A percentile compares a stretch with the other conserved stretches of the same genome.
phyloP scores from a whole-genome alignment of 2,888 invertebrate species.

The Thysanoteuthis rhombus region DNA sequence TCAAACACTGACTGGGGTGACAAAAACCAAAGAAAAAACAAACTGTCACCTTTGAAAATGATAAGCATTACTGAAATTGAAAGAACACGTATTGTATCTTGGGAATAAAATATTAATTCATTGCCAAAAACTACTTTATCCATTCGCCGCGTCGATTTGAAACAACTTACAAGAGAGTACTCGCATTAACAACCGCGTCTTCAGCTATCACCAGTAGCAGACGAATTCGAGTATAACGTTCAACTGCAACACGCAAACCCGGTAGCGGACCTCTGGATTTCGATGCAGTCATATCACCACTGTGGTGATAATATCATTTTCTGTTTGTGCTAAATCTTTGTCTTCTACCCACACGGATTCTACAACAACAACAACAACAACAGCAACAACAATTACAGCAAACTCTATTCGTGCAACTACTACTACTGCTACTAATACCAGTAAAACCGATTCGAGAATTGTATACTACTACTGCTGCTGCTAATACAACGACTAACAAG shows the following conservation, averaged over 20 bases:
- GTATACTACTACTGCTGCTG: background rate
- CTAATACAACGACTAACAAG: background rate
- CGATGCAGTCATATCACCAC: background rate
- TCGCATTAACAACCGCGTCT: background rate
- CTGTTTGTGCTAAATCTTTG: background rate
- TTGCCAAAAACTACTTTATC: background rate
- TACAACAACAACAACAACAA: background rate
- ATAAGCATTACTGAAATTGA: too few relatives aligned
- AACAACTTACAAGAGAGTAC: background rate
- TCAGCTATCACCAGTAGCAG: background rate
- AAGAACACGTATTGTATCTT: too few relatives aligned
- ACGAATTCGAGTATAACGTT: background rate
- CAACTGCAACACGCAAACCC: background rate
- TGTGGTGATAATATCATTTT: background rate
- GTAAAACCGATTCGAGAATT: background rate
- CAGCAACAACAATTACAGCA: background rate
- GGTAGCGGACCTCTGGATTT: background rate
- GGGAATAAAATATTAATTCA: too few relatives aligned
- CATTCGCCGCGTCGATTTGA: background rate
- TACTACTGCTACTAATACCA: background rate
- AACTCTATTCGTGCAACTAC: background rate
- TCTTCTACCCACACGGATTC: background rate
- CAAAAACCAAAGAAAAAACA: too few relatives aligned
- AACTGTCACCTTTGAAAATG: too few relatives aligned
- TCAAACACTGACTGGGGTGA: too few relatives aligned